These are phyloP conservation scores for Meliscaeva auricollis DNA, from an alignment of 2,888 invertebrate species.

Conservation along the genomic window DNA sequence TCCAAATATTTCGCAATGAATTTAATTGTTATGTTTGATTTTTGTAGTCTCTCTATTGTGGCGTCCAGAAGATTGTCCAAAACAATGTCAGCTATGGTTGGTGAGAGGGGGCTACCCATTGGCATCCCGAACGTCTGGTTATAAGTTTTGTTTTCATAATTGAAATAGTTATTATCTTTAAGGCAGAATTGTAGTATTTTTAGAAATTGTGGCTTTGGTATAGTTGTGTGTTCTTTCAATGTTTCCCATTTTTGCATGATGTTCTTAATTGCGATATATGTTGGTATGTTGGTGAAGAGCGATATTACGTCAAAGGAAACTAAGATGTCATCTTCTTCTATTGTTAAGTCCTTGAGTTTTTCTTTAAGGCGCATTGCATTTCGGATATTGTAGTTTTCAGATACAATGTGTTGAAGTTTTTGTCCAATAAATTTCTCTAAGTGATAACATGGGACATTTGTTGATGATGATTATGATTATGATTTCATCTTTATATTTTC, in stretches of 20 bases:
- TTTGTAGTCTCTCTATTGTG: background rate
- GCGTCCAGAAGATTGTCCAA: background rate
- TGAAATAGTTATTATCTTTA: background rate
- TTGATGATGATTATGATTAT: conserved; percentile 16
- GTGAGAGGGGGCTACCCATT: conserved; percentile 4
- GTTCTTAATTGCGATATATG: conserved; percentile 25
- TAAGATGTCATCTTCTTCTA: conserved; percentile 28
- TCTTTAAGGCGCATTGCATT: conserved; percentile 22
- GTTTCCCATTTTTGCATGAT: too few relatives aligned
- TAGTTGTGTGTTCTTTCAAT: too few relatives aligned
- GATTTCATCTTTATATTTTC: too few relatives aligned
- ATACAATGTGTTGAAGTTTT: conserved; percentile 17
- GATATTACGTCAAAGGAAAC: conserved; percentile 36
- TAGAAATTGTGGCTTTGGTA: too few relatives aligned
- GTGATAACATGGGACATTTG: conserved; percentile 22
- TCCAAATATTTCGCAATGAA: too few relatives aligned
- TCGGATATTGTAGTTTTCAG: background rate
- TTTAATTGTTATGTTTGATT: too few relatives aligned
- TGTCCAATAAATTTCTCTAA: conserved; percentile 13
- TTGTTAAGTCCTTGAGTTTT: conserved; percentile 5
- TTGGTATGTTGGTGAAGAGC: conserved; percentile 30
- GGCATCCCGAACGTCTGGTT: background rate
- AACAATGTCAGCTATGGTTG: conserved; percentile 3
- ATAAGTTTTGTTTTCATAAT: background rate
- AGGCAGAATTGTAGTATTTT: too few relatives aligned